Percentiles rank a stretch among this genome's conserved stretches.
Evolutionary conservation across 2,797 vertebrate genomes (phyloP).

Genomic region (Peromyscus eremicus): DNA sequence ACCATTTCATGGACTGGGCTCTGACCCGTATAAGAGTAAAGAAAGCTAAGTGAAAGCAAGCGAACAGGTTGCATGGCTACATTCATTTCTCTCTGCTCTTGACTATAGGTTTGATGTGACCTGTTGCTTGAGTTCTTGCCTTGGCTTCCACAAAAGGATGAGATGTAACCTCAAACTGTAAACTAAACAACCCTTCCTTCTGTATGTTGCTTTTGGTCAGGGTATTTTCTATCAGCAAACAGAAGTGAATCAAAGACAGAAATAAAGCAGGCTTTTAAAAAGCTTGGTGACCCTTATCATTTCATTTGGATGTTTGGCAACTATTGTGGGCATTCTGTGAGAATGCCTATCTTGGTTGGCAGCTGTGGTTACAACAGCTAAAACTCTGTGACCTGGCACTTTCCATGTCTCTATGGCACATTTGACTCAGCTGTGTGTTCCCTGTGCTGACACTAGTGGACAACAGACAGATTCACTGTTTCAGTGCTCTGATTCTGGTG

Average conservation of each 20-base stretch:
- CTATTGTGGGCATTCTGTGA: neutral
- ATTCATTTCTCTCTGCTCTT: neutral
- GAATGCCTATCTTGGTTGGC: neutral
- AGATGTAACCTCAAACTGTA: neutral
- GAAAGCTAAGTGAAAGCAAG: neutral
- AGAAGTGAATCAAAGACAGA: neutral
- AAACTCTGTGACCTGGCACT: neutral
- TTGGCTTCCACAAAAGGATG: neutral
- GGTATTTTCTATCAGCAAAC: neutral
- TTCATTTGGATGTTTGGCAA: neutral
- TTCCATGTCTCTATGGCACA: neutral
- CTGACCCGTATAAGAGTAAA: neutral
- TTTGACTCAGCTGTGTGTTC: neutral
- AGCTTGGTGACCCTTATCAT: neutral
- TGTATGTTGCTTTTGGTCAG: neutral
- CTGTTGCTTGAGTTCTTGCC: neutral
- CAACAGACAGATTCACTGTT: fast-evolving
- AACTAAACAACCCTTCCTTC: neutral
- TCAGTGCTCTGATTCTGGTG: fast-evolving
- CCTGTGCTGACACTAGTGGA: no score
- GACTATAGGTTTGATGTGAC: neutral
- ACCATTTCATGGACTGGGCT: neutral
- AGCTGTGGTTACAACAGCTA: neutral
- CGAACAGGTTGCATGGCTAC: no score
- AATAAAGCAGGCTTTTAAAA: neutral